Conservation (phyloP, 2,113 vertebrate species). For the Calyptomena viridis region DNA sequence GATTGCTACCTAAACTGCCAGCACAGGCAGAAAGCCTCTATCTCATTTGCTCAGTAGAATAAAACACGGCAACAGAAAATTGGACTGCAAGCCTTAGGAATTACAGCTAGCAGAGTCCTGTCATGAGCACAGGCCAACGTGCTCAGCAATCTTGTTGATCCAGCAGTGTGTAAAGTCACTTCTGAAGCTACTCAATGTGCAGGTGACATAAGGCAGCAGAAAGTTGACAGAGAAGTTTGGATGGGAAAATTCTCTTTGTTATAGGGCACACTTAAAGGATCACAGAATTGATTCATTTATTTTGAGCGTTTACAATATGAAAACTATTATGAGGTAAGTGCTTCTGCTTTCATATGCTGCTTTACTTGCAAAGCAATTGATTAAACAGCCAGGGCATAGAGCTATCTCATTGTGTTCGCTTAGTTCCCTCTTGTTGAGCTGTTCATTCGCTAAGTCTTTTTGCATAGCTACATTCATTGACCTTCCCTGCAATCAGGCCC, state of each 20-base stretch:
- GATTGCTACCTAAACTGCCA: not conserved
- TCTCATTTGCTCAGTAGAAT: not conserved
- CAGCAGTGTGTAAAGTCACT: not conserved
- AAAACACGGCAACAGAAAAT: not conserved
- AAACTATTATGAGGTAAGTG: fast-evolving
- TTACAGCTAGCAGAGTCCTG: not conserved
- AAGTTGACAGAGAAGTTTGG: not conserved
- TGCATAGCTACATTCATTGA: not conserved
- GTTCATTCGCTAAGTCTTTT: not conserved
- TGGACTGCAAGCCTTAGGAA: not conserved
- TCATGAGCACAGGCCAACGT: not conserved
- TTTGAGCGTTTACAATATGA: not conserved
- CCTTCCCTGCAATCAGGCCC: not conserved
- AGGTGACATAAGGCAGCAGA: not conserved
- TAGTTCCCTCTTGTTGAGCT: not conserved
- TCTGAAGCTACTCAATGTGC: not conserved
- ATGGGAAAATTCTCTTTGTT: not conserved
- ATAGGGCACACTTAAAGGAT: not conserved
- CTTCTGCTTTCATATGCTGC: not conserved
- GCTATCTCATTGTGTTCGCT: not conserved
- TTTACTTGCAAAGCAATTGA: not conserved
- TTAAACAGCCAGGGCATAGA: not conserved
- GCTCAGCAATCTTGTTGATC: too few species aligned
- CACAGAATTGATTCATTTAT: not conserved
- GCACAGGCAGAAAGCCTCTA: not conserved